Evolutionary conservation across 2,797 vertebrate genomes (phyloP).

Genomic region (Urophycis tenuis): DNA sequence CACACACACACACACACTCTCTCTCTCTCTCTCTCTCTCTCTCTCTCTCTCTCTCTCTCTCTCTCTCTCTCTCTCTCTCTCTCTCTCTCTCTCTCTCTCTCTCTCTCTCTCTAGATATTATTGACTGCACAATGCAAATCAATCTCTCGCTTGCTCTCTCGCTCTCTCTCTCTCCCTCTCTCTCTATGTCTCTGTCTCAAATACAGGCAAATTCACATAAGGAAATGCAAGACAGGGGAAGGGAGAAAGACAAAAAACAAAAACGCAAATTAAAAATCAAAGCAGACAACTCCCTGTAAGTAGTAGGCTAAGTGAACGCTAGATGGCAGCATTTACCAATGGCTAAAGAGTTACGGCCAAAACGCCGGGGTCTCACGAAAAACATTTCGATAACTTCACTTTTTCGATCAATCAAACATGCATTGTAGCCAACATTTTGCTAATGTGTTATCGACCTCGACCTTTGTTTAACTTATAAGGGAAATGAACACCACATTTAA

Average conservation of each 20-base stretch:
- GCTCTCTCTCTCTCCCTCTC: no score
- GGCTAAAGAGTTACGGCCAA: not conserved
- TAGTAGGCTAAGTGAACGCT: not conserved
- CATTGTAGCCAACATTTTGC: not conserved
- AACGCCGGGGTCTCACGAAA: not conserved
- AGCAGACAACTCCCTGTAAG: not conserved
- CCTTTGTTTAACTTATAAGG: not conserved
- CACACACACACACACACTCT: constrained; percentile 6
- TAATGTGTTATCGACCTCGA: no score
- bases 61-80: no score
- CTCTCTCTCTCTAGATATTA: no score
- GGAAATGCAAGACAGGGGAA: not conserved
- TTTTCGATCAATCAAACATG: not conserved
- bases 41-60: no score
- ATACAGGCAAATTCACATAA: not conserved
- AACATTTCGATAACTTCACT: no score
- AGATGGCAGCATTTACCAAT: not conserved
- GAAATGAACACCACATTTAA: not conserved
- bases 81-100: no score
- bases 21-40: no score
- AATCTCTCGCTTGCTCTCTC: no score
- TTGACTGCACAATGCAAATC: no score
- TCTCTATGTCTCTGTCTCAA: no score
- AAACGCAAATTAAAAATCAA: not conserved
- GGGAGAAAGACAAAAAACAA: not conserved